Base-by-base conservation (phyloP, 2,113 vertebrate genomes). In the Hypanus sabinus region DNA sequence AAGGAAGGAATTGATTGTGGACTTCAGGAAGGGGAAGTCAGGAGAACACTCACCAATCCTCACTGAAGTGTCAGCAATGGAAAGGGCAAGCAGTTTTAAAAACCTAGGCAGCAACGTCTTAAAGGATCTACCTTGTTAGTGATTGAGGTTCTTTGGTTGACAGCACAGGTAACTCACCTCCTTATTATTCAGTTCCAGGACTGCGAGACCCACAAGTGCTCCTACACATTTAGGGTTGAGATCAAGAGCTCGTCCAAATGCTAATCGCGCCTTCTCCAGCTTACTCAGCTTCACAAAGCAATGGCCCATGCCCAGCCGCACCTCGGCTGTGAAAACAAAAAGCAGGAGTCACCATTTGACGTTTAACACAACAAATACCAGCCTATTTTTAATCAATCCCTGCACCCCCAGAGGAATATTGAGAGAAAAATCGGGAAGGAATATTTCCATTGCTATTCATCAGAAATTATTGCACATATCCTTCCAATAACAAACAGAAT, bases 221-320 rank as follows among this genome's bases (percentile, higher is more conserved):
- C 99, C 99, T 0, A 99, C 99, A 7, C 99, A 99, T 94, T 98
- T 99, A 5, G 99, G 98, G 94, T 99, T 99, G 9, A 99, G 98
- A 94, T 99, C 99, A 87, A 99, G 96, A 71, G 99, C 98, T 94
- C 98, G 97, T 94, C 98, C 97, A 94, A 99, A 99, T 0, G 99
- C 99, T 94, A 99, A 94, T 16, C 98, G 98, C 94, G 99, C 98
- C 95, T 99, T 99, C 94, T 99, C 99, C 95, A 99, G 95, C 95
- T 99, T 99, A 96, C 97, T 99, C 92, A 99, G 98, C 94, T 99
- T 99, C 94, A 99, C 99, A 3, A 99, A 99, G 95, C 99, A 99
- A 95, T 99, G 99, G 81, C 98, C 99, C 98, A 99, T 99, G 55
- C 99, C 99, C 90, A 99, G 95, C 80, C 99, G 97, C 79, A 99